Conservation (phyloP, 92 coral and sea anemone genomes). For the Pocillopora meandrina region DNA sequence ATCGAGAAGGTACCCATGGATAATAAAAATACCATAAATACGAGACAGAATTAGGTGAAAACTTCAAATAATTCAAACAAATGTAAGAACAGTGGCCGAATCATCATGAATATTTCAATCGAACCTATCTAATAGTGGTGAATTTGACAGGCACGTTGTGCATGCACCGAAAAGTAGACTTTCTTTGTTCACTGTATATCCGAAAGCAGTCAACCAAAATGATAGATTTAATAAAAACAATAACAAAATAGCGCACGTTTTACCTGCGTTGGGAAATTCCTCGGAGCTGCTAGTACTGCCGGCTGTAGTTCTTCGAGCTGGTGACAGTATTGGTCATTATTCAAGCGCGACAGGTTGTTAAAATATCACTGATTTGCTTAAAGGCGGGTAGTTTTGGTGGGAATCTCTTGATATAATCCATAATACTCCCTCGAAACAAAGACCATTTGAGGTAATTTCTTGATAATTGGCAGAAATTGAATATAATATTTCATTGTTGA, state of each 20-base stretch:
- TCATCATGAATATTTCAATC: neutral
- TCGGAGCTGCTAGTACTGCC: constrained; percentile 6
- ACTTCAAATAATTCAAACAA: no score
- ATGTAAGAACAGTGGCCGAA: no score
- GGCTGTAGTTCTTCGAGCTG: constrained; percentile 16
- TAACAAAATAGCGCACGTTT: constrained; percentile 5
- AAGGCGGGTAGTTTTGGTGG: neutral
- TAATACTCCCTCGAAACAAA: no score
- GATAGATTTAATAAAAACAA: neutral
- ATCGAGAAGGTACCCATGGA: no score
- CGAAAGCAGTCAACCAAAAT: neutral
- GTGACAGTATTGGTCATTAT: neutral
- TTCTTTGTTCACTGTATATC: no score
- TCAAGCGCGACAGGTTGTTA: constrained; percentile 14
- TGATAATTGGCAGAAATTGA: no score
- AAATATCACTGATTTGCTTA: neutral
- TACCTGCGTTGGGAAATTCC: constrained; percentile 16
- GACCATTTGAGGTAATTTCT: no score
- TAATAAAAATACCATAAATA: no score
- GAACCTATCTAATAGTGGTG: neutral
- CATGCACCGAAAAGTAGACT: neutral
- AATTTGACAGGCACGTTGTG: neutral
- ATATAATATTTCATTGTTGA: no score
- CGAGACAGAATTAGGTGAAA: no score
- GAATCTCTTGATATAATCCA: neutral